Evolutionary conservation across 2,113 vertebrate genomes (phyloP).

Genomic region (Sinocyclocheilus anshuiensis): DNA sequence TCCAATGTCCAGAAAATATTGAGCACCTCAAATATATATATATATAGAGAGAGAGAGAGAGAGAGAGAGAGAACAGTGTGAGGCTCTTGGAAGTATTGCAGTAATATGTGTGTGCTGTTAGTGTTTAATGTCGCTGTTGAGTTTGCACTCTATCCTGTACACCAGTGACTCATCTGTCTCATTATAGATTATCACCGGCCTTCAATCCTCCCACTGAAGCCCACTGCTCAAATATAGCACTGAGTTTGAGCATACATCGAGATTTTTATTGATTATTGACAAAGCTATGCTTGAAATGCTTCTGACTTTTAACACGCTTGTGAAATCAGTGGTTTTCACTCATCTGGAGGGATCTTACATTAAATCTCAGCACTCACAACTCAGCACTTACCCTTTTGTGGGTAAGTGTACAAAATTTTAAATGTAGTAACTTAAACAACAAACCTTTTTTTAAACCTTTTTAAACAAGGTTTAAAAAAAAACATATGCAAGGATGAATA

Average conservation of each 20-base stretch:
- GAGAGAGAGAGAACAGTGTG: background rate
- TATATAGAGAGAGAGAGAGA: too few relatives aligned
- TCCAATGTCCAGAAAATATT: background rate
- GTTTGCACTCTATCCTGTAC: conserved; percentile 49
- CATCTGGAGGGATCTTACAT: conserved; percentile 1
- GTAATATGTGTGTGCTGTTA: background rate
- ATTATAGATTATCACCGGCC: conserved; percentile 21
- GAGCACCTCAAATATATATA: background rate
- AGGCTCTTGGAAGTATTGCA: background rate
- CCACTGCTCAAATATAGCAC: conserved; percentile 14
- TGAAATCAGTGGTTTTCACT: conserved; percentile 2
- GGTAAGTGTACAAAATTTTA: background rate
- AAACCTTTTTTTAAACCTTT: too few relatives aligned
- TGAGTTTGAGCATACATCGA: background rate
- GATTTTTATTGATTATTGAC: background rate
- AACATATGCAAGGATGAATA: background rate
- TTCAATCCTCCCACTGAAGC: conserved; percentile 16
- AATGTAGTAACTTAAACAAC: background rate
- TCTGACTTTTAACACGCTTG: background rate
- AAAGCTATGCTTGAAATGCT: background rate
- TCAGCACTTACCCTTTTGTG: background rate
- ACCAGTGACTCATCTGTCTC: conserved; percentile 60
- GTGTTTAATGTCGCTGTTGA: conserved; percentile 7
- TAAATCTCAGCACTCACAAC: background rate
- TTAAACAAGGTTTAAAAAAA: background rate